Evolutionary conservation across 35 echinoderm and acorn worm species (phyloP).

Genomic region (Heliocidaris tuberculata): DNA sequence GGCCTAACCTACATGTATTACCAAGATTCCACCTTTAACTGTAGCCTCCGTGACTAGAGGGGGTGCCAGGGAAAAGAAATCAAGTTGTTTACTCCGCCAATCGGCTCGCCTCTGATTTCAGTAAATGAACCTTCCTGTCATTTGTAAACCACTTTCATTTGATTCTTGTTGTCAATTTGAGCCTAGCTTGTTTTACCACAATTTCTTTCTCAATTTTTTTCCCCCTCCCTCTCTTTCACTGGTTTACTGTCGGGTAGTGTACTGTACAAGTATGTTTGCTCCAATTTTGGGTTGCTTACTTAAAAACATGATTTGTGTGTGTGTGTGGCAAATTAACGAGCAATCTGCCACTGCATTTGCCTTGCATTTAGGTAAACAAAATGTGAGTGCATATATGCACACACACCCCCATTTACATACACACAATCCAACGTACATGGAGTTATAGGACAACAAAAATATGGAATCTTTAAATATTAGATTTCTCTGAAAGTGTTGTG

Average conservation of each 20-base stretch:
- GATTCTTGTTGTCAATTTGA: conserved; percentile 33
- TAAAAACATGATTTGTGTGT: conserved; percentile 10
- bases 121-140: conserved; percentile 49
- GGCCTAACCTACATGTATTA: not conserved
- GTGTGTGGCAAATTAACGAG: not conserved
- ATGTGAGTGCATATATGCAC: not conserved
- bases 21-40: not conserved
- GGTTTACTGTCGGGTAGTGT: not conserved
- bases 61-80: conserved; percentile 44
- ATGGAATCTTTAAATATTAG: not conserved
- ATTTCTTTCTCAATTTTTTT: not conserved
- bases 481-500: not conserved
- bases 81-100: conserved; percentile 49
- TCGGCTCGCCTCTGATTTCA: conserved; percentile 39
- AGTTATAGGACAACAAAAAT: not conserved
- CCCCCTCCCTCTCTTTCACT: not conserved
- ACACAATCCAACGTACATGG: not conserved
- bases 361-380: not conserved
- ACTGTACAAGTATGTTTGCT: not conserved
- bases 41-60: not conserved
- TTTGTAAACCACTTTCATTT: conserved; percentile 49
- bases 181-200: conserved; percentile 20
- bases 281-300: not conserved
- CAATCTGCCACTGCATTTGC: not conserved
- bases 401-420: not conserved